phyloP scores from a whole-genome alignment of 2,888 invertebrate genomes.

The Epinotia bilunana region DNA sequence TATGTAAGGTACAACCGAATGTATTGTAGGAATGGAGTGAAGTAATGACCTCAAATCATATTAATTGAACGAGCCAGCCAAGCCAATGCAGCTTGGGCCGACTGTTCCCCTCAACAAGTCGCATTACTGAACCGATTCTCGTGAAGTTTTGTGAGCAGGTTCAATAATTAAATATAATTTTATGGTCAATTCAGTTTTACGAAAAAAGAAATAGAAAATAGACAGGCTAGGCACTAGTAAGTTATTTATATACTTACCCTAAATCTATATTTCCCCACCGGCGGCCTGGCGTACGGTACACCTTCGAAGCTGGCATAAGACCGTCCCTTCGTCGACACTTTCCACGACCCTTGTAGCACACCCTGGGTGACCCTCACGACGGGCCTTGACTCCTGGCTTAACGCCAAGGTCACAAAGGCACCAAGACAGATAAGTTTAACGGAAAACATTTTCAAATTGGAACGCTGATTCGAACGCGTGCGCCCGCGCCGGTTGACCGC shows the following conservation, averaged over 20 bases:
- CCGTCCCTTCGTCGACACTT: conserved; percentile 69
- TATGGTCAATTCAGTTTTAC: too few relatives aligned
- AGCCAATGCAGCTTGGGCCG: too few relatives aligned
- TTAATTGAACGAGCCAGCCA: too few relatives aligned
- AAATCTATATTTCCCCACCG: conserved; percentile 86
- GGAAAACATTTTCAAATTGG: conserved; percentile 54
- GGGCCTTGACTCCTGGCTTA: conserved; percentile 63
- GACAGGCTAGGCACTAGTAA: too few relatives aligned
- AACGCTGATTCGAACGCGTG: conserved; percentile 49
- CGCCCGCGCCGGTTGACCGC: conserved; percentile 51
- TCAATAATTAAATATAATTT: too few relatives aligned
- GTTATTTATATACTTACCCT: conserved; percentile 65
- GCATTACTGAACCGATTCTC: too few relatives aligned
- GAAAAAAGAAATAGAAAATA: too few relatives aligned
- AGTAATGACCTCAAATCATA: too few relatives aligned
- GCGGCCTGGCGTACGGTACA: conserved; percentile 87
- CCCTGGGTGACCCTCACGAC: conserved; percentile 69
- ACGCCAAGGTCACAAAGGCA: conserved; percentile 51
- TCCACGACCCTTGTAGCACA: conserved; percentile 71
- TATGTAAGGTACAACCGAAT: too few relatives aligned
- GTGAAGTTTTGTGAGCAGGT: too few relatives aligned
- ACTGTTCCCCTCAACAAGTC: too few relatives aligned
- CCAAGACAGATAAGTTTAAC: conserved; percentile 58
- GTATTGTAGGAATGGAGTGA: too few relatives aligned
- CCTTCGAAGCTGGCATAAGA: conserved; percentile 86